Conservation (phyloP, 1,140 invertebrate species). For the Choristoneura fumiferana region DNA sequence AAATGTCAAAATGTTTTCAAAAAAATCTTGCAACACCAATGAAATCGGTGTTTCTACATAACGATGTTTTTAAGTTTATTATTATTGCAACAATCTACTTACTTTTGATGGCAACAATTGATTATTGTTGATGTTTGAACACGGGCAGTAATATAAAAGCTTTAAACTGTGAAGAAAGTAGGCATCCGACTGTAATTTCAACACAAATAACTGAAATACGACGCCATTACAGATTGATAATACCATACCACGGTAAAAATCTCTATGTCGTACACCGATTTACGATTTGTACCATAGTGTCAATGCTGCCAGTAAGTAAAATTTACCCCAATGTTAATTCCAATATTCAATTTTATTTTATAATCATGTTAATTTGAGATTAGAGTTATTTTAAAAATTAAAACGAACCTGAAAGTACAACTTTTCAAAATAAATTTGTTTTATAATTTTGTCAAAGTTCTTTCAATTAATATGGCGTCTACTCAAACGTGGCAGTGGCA, state of each 20-base stretch:
- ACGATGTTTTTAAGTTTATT: slow-evolving; percentile 44
- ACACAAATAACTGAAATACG: not conserved
- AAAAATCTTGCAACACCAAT: slow-evolving; percentile 59
- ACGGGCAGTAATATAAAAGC: not conserved
- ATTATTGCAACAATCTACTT: slow-evolving; percentile 68
- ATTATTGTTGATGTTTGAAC: slow-evolving; percentile 20
- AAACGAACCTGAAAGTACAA: too few species aligned
- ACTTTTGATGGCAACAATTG: slow-evolving; percentile 64
- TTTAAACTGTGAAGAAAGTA: not conserved
- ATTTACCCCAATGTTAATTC: not conserved
- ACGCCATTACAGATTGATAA: slow-evolving; percentile 5
- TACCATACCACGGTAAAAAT: not conserved
- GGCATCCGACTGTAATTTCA: not conserved
- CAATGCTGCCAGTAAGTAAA: not conserved
- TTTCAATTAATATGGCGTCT: too few species aligned
- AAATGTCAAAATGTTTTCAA: slow-evolving; percentile 30
- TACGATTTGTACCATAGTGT: not conserved
- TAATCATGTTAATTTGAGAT: too few species aligned
- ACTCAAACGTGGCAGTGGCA: too few species aligned
- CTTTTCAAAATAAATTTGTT: too few species aligned
- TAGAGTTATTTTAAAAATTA: too few species aligned
- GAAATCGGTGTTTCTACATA: slow-evolving; percentile 58
- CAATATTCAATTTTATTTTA: too few species aligned
- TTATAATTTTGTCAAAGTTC: too few species aligned
- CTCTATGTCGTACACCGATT: not conserved